phyloP scores from a whole-genome alignment of 2,113 vertebrate species.

The Malurus melanocephalus region DNA sequence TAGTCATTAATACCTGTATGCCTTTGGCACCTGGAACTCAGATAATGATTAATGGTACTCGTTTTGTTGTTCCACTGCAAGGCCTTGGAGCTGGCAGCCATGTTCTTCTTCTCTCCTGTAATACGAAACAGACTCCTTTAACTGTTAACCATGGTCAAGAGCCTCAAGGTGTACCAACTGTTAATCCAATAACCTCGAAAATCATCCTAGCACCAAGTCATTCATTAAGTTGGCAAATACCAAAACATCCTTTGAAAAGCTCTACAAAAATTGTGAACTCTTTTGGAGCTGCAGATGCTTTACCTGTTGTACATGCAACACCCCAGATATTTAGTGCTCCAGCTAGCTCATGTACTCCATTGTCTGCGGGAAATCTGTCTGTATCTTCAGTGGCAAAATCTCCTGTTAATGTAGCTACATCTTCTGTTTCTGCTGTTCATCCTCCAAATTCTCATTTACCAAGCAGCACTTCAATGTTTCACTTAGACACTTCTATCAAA shows the following conservation, averaged over 20 bases:
- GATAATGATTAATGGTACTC: conserved; percentile 88
- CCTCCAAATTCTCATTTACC: conserved; percentile 54
- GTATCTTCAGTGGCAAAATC: conserved; percentile 65
- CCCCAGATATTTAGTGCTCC: conserved; percentile 70
- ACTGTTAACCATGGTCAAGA: conserved; percentile 56
- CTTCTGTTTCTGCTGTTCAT: conserved; percentile 61
- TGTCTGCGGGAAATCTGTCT: conserved; percentile 47
- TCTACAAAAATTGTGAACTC: conserved; percentile 80
- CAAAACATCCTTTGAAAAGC: conserved; percentile 65
- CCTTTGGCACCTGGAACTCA: conserved; percentile 92
- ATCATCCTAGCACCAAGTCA: conserved; percentile 55
- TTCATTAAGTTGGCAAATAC: conserved; percentile 59
- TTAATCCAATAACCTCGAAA: conserved; percentile 64
- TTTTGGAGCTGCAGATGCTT: conserved; percentile 69
- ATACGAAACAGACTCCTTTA: conserved; percentile 71
- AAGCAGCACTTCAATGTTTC: conserved; percentile 66
- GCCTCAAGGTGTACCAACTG: conserved; percentile 24
- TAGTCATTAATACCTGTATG: conserved; percentile 89
- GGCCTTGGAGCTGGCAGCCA: conserved; percentile 92
- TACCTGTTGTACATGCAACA: conserved; percentile 77
- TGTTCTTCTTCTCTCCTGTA: conserved; percentile 85
- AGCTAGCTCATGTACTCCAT: conserved; percentile 60
- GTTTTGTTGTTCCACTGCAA: conserved; percentile 91
- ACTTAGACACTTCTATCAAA: conserved; percentile 74
- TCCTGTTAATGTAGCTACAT: conserved; percentile 47